These are phyloP conservation scores for Drosophila glabriapex DNA, from an alignment of 2,888 invertebrate genomes.

Conservation along the genomic window DNA sequence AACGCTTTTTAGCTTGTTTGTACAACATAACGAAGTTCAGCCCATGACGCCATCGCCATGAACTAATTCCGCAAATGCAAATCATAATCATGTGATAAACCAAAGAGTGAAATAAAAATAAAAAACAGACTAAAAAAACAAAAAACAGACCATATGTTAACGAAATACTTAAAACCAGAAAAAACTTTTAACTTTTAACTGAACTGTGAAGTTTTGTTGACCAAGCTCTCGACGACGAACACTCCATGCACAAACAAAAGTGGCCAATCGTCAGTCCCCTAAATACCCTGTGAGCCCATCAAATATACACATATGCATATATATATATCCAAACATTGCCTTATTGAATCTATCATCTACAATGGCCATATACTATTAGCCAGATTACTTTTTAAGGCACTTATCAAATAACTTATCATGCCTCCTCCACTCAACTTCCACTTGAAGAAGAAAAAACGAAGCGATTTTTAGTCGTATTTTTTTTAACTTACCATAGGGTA, in stretches of 20 bases:
- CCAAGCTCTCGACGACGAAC: conserved; percentile 32
- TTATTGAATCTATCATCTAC: background rate
- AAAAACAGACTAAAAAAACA: background rate
- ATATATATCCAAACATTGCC: background rate
- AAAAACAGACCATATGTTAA: conserved; percentile 7
- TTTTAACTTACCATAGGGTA: background rate
- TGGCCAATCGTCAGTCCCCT: background rate
- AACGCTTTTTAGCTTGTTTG: conserved; percentile 26
- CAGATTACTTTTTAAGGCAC: background rate
- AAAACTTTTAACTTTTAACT: conserved; percentile 19
- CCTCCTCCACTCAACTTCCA: background rate
- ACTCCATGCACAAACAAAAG: background rate
- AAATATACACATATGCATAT: background rate
- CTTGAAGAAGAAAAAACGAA: background rate
- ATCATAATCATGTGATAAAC: conserved; percentile 48
- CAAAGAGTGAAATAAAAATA: conserved; percentile 6
- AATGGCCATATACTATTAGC: background rate
- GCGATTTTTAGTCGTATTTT: background rate
- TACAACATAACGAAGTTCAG: conserved; percentile 30
- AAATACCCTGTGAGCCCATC: conserved; percentile 1
- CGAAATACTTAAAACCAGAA: conserved; percentile 8
- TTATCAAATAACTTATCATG: background rate
- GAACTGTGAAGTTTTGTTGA: conserved; percentile 48
- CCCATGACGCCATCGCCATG: conserved; percentile 58
- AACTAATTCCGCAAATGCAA: conserved; percentile 63